Base-by-base conservation (phyloP, 2,888 invertebrate species). In the Punctoribates punctum region DNA sequence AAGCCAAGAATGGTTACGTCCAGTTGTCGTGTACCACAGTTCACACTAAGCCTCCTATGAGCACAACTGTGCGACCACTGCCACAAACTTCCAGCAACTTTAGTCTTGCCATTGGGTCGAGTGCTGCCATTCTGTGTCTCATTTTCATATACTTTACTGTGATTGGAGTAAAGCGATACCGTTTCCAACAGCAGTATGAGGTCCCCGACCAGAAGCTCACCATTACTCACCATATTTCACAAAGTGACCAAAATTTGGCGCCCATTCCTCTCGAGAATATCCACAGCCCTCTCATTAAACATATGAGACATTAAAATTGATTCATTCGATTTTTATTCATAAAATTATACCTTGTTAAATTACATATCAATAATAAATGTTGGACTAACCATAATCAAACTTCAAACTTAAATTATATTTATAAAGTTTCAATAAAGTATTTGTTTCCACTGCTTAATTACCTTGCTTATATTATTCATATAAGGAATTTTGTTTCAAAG, bases 241-340 rank as follows among this genome's bases (percentile, higher is more conserved):
- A 46, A 23, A 51, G 38, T 34, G 80, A 81, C 38, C 82, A 82
- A 38, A 79, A 78, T 42, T 81, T 83, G 79, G 81, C 82, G 34
- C 82, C 83, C 73, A 84, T 85, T 73, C 84, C 84, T 4, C 79
- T 85, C 76, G 85, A 85, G 76, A 84, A 83, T 77, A 79, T 84
- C 4, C 83, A 84, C 80, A 82, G 84, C 72, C 84, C 84, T 1
- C 82, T 82, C 34, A 79, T 82, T 20, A n/a, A 17, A 17, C 15
- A 67, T 67, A 17, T 67, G 20, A 67, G 67, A 67, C 67, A 67
- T 67, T 67, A 65, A n/a, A 13, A 34, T 67, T 20, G 20, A 48
- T 8, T 48, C 46, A 8, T 48, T 48, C 13, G 46, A 15, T 8
- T 48, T 4, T 8, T 8, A 17, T 48, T 48, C 11, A 5, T 9